These are phyloP conservation scores for Corythucha ciliata DNA, from an alignment of 2,888 invertebrate species.

Conservation along the genomic window DNA sequence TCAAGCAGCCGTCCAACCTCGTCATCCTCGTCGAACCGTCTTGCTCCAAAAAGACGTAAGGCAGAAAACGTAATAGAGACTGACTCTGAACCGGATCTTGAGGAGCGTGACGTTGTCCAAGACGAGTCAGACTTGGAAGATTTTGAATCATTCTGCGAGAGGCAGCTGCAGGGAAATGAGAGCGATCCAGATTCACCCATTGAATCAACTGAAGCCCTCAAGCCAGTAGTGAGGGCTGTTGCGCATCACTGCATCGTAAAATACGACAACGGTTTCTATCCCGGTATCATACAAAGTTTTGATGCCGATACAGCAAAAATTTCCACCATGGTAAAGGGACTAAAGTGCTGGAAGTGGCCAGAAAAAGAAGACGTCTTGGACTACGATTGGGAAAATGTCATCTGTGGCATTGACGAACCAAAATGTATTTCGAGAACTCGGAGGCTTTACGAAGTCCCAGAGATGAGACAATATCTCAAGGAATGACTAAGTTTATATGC, in stretches of 20 bases:
- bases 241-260: conserved; percentile 17
- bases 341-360: conserved; percentile 27
- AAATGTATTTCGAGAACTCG: conserved; percentile 5
- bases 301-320: conserved; percentile 14
- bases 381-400: conserved; percentile 22
- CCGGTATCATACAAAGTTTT: conserved; percentile 15
- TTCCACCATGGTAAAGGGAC: conserved; percentile 22
- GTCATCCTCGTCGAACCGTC: no score
- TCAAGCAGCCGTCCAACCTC: neutral
- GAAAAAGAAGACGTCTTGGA: conserved; percentile 15
- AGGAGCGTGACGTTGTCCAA: conserved; percentile 8
- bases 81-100: neutral
- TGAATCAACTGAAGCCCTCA: conserved; percentile 6
- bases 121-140: conserved; percentile 13
- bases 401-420: conserved; percentile 22
- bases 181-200: conserved; percentile 2
- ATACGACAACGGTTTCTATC: conserved; percentile 17
- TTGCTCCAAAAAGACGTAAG: conserved; percentile 10
- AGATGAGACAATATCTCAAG: no score
- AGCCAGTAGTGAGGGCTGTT: conserved; percentile 6
- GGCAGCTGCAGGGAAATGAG: conserved; percentile 1
- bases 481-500: no score
- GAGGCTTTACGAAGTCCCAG: conserved; percentile 1
- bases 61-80: neutral
- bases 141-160: conserved; percentile 5